Evolutionary conservation across 2,113 vertebrate species (phyloP).

Genomic region (Falcunculus frontatus): DNA sequence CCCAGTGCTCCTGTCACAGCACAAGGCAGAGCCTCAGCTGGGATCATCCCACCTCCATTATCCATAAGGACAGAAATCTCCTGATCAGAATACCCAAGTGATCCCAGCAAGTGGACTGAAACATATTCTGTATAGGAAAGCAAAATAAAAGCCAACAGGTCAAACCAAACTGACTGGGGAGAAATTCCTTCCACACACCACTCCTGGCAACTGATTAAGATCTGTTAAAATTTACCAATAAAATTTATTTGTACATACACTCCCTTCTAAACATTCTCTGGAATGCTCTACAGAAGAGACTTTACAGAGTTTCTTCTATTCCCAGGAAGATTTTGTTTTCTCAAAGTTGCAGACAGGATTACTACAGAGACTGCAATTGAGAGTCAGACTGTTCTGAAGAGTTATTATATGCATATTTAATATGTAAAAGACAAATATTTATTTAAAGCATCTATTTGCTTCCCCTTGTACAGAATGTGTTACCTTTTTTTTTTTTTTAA

Average conservation of each 20-base stretch:
- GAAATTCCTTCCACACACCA: accelerated
- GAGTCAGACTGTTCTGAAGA: not conserved
- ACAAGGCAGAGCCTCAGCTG: not conserved
- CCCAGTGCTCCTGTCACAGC: not conserved
- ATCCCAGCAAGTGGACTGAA: not conserved
- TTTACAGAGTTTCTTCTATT: not conserved
- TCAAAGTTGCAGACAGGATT: not conserved
- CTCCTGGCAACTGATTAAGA: not conserved
- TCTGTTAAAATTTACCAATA: not conserved
- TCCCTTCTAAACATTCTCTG: not conserved
- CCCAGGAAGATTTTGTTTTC: not conserved
- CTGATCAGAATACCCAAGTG: not conserved
- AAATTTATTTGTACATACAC: not conserved
- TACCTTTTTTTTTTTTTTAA: not conserved
- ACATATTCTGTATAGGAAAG: not conserved
- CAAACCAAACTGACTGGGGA: not conserved
- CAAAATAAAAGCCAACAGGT: not conserved
- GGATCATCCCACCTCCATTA: not conserved
- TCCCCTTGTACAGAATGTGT: not conserved
- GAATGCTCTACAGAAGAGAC: not conserved
- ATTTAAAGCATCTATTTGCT: not conserved
- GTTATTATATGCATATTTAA: not conserved
- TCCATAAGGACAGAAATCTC: not conserved
- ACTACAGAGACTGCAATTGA: not conserved
- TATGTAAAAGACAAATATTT: not conserved